Conservation (phyloP, 2,888 invertebrate species). For the Spisula subtruncata region DNA sequence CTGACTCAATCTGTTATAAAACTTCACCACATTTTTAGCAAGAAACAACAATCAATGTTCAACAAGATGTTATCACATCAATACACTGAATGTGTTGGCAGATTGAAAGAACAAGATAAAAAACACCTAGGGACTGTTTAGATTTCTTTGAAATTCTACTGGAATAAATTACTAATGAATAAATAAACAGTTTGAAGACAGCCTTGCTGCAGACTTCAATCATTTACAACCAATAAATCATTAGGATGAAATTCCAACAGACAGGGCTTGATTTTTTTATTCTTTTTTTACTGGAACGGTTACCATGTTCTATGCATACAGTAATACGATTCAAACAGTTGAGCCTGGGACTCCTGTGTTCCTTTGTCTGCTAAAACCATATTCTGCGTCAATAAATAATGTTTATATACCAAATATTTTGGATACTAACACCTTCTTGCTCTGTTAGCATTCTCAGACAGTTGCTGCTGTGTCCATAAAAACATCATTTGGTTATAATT, state of each 20-base stretch:
- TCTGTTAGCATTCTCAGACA: neutral
- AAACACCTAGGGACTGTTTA: neutral
- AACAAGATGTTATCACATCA: neutral
- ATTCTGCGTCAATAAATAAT: neutral
- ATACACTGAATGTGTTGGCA: neutral
- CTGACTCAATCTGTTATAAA: too few species aligned
- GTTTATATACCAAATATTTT: neutral
- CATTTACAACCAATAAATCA: constrained; percentile 15
- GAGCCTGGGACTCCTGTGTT: neutral
- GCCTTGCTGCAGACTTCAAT: neutral
- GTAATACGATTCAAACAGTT: neutral
- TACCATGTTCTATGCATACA: neutral
- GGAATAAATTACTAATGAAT: constrained; percentile 16
- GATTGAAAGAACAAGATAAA: neutral
- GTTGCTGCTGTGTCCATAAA: neutral
- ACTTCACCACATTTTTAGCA: too few species aligned
- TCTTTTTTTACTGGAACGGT: neutral
- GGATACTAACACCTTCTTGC: neutral
- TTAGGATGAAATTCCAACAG: neutral
- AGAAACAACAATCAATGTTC: neutral
- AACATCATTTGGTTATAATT: neutral
- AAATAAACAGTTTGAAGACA: constrained; percentile 14
- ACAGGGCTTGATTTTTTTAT: neutral
- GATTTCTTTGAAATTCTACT: constrained; percentile 3
- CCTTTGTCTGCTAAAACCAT: constrained; percentile 1